Conservation (phyloP, 2,797 vertebrate species). For the Sternarchorhynchus goeldii region DNA sequence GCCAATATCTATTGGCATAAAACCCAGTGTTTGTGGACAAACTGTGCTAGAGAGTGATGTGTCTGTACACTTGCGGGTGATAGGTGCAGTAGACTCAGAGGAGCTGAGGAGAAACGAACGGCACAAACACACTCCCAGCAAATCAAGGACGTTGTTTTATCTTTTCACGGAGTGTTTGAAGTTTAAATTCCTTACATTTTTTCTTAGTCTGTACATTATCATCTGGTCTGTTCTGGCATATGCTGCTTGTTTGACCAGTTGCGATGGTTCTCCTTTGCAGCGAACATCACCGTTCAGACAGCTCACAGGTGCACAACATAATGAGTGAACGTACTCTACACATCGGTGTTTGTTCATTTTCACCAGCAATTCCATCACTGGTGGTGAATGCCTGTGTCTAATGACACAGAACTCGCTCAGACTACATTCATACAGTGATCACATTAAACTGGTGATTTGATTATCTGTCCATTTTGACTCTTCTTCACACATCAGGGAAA, state of each 20-base stretch:
- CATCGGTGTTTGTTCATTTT: background rate
- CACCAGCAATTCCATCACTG: background rate
- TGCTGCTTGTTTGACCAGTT: background rate
- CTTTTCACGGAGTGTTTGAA: background rate
- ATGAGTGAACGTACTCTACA: constrained; percentile 4
- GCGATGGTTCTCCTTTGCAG: background rate
- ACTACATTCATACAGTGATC: background rate
- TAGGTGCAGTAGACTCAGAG: constrained; percentile 15
- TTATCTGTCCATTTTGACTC: background rate
- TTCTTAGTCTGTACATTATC: background rate
- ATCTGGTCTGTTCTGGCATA: background rate
- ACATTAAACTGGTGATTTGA: background rate
- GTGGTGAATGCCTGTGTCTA: background rate
- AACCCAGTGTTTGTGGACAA: constrained; percentile 66
- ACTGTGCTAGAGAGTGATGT: constrained; percentile 61
- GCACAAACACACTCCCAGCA: constrained; percentile 69
- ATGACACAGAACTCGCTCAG: too few relatives aligned
- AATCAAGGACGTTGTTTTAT: constrained; percentile 20
- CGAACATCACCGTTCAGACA: background rate
- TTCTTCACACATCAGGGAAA: background rate
- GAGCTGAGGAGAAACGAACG: constrained; percentile 57
- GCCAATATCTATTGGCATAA: constrained; percentile 74
- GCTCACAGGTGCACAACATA: constrained; percentile 9
- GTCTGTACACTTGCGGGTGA: constrained; percentile 26
- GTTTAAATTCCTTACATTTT: background rate